Base-by-base conservation (phyloP, 2,888 invertebrate species). In the Amblyteles armatorius region DNA sequence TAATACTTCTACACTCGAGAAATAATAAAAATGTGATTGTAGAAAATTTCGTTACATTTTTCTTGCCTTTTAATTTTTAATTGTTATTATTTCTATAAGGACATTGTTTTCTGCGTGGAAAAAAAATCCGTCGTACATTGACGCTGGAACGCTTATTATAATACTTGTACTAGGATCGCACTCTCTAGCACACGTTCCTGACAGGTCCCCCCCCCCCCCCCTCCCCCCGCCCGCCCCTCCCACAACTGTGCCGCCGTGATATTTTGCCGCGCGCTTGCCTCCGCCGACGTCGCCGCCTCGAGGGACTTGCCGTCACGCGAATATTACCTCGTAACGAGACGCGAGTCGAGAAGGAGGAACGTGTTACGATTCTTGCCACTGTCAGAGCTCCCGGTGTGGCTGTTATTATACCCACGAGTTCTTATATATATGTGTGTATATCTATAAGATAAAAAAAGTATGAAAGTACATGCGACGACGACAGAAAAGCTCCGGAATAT, bases 291-390 rank as follows among this genome's bases (percentile, higher is more conserved):
- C 36, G 16, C 67, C 40, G 65, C 57, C 82, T 74, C 79, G 67
- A 69, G 82, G 82, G 76, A 82, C 82, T 33, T 36, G 79, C 79
- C 85, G 82, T 85, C 85, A 85, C 79, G 85, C 85, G 82, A 82
- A 72, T 85, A 82, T 76, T 76, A 57, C 50, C 36, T 52, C 77
- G 22, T 77, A 77, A 77, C 77, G 77, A 77, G 77, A 67, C 77
- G 55, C 60, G 74, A 33, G 63, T n/a, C 63, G 63, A 63, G 63
- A 29, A 67, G 67, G 26, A 67, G 65, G 16, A 77, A 50, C 65
- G 65, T 36, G 76, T 65, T 50, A 52, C 77, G 52, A 65, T 67
- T 65, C 67, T 55, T 40, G 50, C 50, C 29, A 63, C 63, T 33
- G 63, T 33, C 16, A 67, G 72, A 16, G 26, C 67, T 40, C 11